These are phyloP conservation scores for Drosophila truncata DNA, from an alignment of 1,140 invertebrate species.

Conservation along the genomic window DNA sequence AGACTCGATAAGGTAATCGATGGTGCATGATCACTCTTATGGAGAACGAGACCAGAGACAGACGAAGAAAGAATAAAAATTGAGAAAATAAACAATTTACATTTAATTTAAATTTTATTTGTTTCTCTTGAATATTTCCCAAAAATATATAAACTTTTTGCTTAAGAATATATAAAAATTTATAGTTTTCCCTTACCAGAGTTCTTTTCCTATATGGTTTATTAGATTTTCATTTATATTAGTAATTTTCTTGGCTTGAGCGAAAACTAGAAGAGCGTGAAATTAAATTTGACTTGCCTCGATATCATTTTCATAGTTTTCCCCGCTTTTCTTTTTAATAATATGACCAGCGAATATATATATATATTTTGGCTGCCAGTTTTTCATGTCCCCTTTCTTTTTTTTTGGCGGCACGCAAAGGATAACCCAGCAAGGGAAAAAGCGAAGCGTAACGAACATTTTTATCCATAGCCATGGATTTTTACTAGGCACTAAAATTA, in stretches of 20 bases:
- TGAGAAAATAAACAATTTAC: too few species aligned
- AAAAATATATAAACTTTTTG: not conserved
- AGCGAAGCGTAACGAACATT: conserved; percentile 67
- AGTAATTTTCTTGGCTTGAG: conserved; percentile 23
- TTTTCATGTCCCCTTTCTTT: conserved; percentile 48
- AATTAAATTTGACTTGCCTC: conserved; percentile 81
- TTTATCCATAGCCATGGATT: conserved; percentile 71
- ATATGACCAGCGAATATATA: not conserved
- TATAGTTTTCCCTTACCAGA: not conserved
- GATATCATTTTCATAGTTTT: conserved; percentile 72
- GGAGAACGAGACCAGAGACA: too few species aligned
- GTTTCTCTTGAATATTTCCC: not conserved
- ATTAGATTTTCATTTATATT: conserved; percentile 59
- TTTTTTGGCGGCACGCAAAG: conserved; percentile 60
- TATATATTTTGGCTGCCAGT: conserved; percentile 16
- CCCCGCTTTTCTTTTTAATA: conserved; percentile 24
- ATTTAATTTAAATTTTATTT: not conserved
- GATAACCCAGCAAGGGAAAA: conserved; percentile 46
- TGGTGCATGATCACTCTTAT: too few species aligned
- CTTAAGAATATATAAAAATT: too few species aligned
- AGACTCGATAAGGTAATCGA: too few species aligned
- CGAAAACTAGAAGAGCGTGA: conserved; percentile 72
- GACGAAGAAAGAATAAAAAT: too few species aligned
- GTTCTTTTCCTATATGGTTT: conserved; percentile 18
- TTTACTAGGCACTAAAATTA: conserved; percentile 79